These are phyloP conservation scores for Actinopyga echinites DNA, from an alignment of 53 echinoderm and acorn worm species.

Conservation along the genomic window DNA sequence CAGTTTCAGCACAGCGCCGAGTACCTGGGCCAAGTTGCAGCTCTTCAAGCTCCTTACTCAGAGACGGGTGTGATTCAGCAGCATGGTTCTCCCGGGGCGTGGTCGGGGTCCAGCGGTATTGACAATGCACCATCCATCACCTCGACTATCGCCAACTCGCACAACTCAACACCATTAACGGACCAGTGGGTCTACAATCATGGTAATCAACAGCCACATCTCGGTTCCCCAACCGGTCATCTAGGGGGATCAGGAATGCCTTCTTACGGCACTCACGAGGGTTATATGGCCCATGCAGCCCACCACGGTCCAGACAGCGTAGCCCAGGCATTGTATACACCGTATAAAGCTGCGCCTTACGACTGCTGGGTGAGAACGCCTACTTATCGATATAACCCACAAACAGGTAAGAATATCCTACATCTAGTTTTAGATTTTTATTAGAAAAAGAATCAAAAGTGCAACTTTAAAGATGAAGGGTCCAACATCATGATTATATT, in stretches of 20 bases:
- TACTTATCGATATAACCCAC: conserved; percentile 85
- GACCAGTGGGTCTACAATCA: conserved; percentile 45
- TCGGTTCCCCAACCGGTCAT: conserved; percentile 35
- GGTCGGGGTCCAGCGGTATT: background rate
- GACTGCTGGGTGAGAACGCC: conserved; percentile 78
- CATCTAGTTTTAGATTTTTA: background rate
- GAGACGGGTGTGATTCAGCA: conserved; percentile 15
- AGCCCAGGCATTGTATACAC: conserved; percentile 44
- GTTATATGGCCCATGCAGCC: conserved; percentile 43
- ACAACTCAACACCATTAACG: background rate
- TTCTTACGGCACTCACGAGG: conserved; percentile 31
- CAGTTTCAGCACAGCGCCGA: conserved; percentile 46
- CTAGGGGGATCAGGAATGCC: conserved; percentile 7
- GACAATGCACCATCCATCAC: conserved; percentile 33
- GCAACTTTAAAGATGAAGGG: too few relatives aligned
- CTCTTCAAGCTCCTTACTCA: conserved; percentile 9
- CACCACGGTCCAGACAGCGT: conserved; percentile 24
- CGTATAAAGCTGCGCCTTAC: conserved; percentile 45
- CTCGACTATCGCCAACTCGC: conserved; percentile 23
- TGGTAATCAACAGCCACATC: conserved; percentile 8
- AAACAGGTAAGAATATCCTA: conserved; percentile 68
- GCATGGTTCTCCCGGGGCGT: conserved; percentile 43
- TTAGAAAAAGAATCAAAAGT: too few relatives aligned
- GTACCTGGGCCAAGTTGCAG: conserved; percentile 12
- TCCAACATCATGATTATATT: too few relatives aligned